These are phyloP conservation scores for Drosophila insularis DNA, from an alignment of 1,140 invertebrate species.

Conservation along the genomic window DNA sequence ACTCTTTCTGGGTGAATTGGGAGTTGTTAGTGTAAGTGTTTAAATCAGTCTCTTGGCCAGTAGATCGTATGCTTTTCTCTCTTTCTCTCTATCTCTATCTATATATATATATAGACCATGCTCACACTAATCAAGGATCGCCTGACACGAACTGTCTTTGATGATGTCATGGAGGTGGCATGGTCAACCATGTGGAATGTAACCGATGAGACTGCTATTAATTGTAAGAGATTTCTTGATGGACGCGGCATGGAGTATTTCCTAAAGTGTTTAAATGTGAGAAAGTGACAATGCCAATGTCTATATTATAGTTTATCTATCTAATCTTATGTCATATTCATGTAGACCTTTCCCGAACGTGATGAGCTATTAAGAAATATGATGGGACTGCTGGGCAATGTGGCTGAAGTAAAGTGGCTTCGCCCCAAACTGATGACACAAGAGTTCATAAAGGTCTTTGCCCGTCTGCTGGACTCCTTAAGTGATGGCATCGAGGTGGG, in stretches of 20 bases:
- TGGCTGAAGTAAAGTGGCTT: conserved; percentile 95
- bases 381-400: conserved; percentile 98
- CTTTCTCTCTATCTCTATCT: neutral
- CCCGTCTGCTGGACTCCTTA: conserved; percentile 90
- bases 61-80: neutral
- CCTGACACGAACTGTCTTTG: conserved; percentile 89
- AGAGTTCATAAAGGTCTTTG: conserved; percentile 93
- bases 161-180: conserved; percentile 97
- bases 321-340: conserved; percentile 16
- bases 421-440: conserved; percentile 92
- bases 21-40: conserved; percentile 90
- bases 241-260: conserved; percentile 94
- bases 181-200: conserved; percentile 99
- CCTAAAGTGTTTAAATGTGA: conserved; percentile 90
- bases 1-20: conserved; percentile 92
- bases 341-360: conserved; percentile 92
- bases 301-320: neutral
- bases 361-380: conserved; percentile 96
- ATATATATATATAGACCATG: conserved; percentile 89
- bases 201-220: conserved; percentile 96
- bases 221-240: conserved; percentile 95
- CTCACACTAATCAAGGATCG: conserved; percentile 91
- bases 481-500: conserved; percentile 97
- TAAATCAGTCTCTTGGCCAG: neutral
- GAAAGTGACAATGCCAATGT: conserved; percentile 19